These are phyloP conservation scores for Apomyelois bistriatella DNA, from an alignment of 2,888 invertebrate species.

Conservation along the genomic window DNA sequence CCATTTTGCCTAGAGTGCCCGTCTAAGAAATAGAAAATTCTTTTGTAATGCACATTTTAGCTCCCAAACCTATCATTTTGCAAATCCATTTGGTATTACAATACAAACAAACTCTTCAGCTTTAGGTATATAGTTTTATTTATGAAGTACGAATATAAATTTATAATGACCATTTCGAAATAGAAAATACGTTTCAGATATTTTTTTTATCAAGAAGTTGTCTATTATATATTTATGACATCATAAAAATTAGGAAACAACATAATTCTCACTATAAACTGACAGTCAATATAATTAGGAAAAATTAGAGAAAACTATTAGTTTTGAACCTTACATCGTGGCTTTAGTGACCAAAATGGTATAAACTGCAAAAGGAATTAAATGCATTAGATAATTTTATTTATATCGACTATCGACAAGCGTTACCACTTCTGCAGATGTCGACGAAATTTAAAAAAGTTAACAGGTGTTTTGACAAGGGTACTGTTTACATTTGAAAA, in stretches of 20 bases:
- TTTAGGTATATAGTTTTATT: no score
- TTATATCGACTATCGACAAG: constrained; percentile 21
- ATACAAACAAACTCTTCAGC: no score
- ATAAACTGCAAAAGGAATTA: not conserved
- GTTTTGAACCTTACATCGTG: not conserved
- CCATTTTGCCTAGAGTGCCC: no score
- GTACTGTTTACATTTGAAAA: not conserved
- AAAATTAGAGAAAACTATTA: not conserved
- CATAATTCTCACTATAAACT: constrained; percentile 3
- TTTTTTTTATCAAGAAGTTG: not conserved
- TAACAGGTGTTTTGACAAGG: constrained; percentile 19
- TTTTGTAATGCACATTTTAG: no score
- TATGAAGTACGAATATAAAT: no score
- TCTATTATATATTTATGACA: constrained; percentile 1
- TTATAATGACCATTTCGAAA: no score
- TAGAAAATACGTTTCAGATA: no score
- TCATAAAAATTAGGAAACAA: constrained; percentile 1
- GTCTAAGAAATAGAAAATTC: no score
- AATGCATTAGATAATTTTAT: constrained; percentile 15
- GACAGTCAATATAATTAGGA: not conserved
- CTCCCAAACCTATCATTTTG: no score
- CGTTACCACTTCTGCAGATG: constrained; percentile 23
- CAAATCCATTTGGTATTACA: no score
- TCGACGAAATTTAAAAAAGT: constrained; percentile 16
- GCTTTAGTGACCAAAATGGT: not conserved